These are phyloP conservation scores for Tokudaia muenninki DNA, from an alignment of 2,797 vertebrate species.

Conservation along the genomic window DNA sequence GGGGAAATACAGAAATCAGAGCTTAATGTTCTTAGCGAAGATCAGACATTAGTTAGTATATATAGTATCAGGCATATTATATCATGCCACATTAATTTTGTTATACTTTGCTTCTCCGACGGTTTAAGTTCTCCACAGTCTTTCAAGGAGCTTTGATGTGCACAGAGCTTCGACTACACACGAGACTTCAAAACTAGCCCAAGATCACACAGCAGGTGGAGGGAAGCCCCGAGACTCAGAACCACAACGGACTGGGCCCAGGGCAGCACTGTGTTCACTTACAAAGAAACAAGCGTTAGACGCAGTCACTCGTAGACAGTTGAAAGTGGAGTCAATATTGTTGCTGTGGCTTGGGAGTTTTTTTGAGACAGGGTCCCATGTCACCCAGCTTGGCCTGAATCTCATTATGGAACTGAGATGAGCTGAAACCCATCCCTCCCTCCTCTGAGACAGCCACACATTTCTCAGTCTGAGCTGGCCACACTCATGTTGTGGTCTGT, in stretches of 20 bases:
- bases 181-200: not conserved
- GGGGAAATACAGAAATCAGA: not conserved
- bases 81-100: slow-evolving; percentile 19
- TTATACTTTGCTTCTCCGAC: slow-evolving; percentile 39
- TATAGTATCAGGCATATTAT: not conserved
- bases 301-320: not conserved
- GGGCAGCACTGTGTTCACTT: slow-evolving; percentile 7
- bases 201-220: not conserved
- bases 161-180: not conserved
- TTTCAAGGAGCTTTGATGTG: not conserved
- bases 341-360: not conserved
- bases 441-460: not conserved
- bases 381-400: not conserved
- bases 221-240: not conserved
- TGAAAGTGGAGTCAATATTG: not conserved
- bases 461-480: slow-evolving; percentile 7
- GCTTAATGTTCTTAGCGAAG: not conserved
- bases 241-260: not conserved
- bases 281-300: not conserved
- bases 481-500: not conserved
- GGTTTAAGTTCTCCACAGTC: not conserved
- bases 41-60: not conserved
- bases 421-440: not conserved
- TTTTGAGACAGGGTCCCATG: not conserved
- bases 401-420: not conserved